phyloP scores from a whole-genome alignment of 2,888 invertebrate genomes.

The Byasa hedistus region DNA sequence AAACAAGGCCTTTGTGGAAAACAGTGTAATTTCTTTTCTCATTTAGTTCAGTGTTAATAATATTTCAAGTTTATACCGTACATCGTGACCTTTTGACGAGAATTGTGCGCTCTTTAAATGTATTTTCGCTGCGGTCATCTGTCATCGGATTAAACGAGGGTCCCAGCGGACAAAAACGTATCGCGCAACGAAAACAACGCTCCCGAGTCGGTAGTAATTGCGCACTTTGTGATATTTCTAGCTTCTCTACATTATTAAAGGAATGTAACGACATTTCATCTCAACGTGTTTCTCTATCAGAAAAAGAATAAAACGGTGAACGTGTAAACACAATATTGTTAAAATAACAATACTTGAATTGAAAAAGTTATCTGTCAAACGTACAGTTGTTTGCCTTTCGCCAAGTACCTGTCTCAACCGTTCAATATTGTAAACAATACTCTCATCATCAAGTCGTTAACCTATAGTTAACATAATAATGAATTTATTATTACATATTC shows the following conservation, averaged over 20 bases:
- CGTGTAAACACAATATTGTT: no score
- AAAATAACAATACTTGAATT: no score
- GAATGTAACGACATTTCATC: background rate
- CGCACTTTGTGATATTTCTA: constrained; percentile 34
- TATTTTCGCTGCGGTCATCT: constrained; percentile 55
- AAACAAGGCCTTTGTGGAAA: background rate
- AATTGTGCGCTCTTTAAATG: constrained; percentile 47
- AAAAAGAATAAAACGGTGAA: background rate
- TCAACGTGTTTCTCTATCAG: background rate
- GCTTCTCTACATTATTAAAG: constrained; percentile 24
- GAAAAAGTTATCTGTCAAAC: background rate
- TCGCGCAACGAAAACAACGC: no score
- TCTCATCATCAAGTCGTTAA: no score
- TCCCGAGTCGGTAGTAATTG: constrained; percentile 23
- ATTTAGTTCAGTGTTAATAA: constrained; percentile 29
- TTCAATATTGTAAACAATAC: no score
- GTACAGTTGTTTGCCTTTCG: background rate
- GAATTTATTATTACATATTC: no score
- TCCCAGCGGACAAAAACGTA: constrained; percentile 34
- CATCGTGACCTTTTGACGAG: constrained; percentile 47
- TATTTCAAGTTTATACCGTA: constrained; percentile 45
- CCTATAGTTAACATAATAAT: no score
- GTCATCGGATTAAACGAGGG: constrained; percentile 49
- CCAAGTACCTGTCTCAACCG: no score
- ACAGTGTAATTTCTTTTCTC: constrained; percentile 1